These are phyloP conservation scores for Minunthozetes semirufus DNA, from an alignment of 2,888 invertebrate species.

Conservation along the genomic window DNA sequence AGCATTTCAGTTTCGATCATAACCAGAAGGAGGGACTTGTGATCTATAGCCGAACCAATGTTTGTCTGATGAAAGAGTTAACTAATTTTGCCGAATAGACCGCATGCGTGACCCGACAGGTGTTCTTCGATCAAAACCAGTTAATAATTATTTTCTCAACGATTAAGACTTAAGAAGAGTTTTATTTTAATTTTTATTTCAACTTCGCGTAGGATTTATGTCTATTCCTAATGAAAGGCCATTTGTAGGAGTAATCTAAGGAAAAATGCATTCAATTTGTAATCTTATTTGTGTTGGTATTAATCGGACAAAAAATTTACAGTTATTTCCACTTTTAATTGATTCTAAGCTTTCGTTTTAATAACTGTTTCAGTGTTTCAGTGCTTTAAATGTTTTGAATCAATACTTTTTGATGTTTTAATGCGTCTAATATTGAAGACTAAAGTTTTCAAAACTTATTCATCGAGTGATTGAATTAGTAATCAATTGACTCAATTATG, in stretches of 20 bases:
- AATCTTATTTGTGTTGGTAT: neutral
- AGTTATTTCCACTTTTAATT: constrained; percentile 1
- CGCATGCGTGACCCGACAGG: constrained; percentile 29
- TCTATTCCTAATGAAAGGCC: constrained; percentile 4
- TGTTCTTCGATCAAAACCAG: constrained; percentile 17
- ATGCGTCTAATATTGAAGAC: neutral
- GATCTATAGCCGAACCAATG: neutral
- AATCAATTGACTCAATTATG: neutral
- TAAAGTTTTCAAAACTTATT: neutral
- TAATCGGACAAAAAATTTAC: neutral
- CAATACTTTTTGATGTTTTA: neutral
- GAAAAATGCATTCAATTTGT: constrained; percentile 7
- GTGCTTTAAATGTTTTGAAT: neutral
- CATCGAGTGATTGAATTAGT: neutral
- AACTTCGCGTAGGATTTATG: constrained; percentile 16
- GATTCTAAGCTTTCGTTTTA: neutral
- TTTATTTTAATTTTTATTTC: neutral
- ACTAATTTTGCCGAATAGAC: neutral
- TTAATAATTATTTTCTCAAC: constrained; percentile 10
- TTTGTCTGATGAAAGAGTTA: neutral
- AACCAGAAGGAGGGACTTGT: neutral
- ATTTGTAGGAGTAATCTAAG: constrained; percentile 16
- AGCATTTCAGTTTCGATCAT: neutral
- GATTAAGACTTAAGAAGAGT: neutral
- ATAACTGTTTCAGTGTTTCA: neutral